Conservation (phyloP, 1,140 invertebrate species). For the Drosophila arawakana region DNA sequence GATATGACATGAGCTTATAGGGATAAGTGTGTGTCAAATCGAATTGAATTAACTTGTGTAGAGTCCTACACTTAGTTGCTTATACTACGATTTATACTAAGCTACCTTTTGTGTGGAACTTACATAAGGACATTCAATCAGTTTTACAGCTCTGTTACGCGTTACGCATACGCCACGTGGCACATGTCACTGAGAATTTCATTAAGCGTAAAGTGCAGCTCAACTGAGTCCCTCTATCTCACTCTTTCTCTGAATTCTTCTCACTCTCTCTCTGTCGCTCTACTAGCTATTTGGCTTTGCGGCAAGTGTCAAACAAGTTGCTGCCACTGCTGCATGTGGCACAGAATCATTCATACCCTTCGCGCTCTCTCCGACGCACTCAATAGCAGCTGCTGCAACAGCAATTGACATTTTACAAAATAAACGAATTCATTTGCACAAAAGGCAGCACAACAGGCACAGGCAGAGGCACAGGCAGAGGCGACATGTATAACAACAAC, state of each 20-base stretch:
- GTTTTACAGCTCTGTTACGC: conserved; percentile 8
- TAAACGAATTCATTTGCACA: conserved; percentile 81
- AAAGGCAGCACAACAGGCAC: conserved; percentile 42
- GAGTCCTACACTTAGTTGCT: too few relatives aligned
- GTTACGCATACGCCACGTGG: conserved; percentile 67
- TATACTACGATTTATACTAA: not conserved
- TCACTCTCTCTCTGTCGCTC: not conserved
- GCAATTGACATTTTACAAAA: conserved; percentile 83
- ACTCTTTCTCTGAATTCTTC: not conserved
- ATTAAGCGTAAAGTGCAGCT: conserved; percentile 71
- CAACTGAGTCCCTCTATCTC: too few relatives aligned
- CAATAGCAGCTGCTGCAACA: conserved; percentile 46
- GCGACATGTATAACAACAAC: conserved; percentile 29
- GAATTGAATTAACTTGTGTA: too few relatives aligned
- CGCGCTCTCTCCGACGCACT: not conserved
- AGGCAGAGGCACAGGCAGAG: not conserved
- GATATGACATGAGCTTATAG: not conserved
- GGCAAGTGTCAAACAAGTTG: conserved; percentile 66
- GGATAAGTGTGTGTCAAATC: too few relatives aligned
- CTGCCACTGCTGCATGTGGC: conserved; percentile 45
- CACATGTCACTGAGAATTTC: conserved; percentile 63
- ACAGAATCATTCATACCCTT: conserved; percentile 46
- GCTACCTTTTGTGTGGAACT: conserved; percentile 9
- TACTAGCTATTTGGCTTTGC: conserved; percentile 27
- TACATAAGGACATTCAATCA: conserved; percentile 11